A percentile compares a stretch with the other conserved stretches of the same genome.
These are phyloP conservation scores for Mionectes olivaceus DNA, from an alignment of 2,797 vertebrate species.

Conservation along the genomic window DNA sequence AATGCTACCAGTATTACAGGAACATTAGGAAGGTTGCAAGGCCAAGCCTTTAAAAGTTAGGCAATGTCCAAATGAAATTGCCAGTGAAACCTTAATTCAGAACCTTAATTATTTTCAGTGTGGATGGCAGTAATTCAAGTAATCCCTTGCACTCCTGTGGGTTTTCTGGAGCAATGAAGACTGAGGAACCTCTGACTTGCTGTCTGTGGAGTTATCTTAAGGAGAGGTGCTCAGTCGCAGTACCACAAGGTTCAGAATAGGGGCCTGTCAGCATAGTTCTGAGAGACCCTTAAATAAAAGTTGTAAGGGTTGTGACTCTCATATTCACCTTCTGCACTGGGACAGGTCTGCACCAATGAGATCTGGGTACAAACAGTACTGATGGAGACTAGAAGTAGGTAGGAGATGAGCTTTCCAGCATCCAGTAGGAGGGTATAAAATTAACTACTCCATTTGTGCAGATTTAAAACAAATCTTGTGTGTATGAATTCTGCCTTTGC, in stretches of 20 bases:
- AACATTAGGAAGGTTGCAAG: not conserved
- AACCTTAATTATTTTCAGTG: not conserved
- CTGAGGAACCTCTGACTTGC: not conserved
- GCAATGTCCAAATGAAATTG: not conserved
- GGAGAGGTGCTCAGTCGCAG: not conserved
- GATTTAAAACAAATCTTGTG: not conserved
- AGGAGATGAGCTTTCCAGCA: not conserved
- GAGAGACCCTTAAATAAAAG: not conserved
- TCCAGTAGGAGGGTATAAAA: constrained; percentile 16
- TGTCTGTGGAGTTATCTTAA: not conserved
- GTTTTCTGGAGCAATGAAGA: not conserved
- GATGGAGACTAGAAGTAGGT: not conserved
- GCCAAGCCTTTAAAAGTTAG: not conserved
- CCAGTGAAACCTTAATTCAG: not conserved
- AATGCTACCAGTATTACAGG: not conserved
- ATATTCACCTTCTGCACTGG: not conserved
- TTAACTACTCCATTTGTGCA: constrained; percentile 4
- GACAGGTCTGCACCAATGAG: not conserved
- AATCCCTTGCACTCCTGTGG: not conserved
- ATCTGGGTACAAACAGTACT: not conserved
- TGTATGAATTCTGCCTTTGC: constrained; percentile 22
- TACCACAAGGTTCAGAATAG: not conserved
- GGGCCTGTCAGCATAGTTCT: not conserved
- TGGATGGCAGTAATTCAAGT: not conserved
- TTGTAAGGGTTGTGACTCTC: not conserved